These are phyloP conservation scores for Athalia rosae DNA, from an alignment of 2,888 invertebrate species.

Conservation along the genomic window DNA sequence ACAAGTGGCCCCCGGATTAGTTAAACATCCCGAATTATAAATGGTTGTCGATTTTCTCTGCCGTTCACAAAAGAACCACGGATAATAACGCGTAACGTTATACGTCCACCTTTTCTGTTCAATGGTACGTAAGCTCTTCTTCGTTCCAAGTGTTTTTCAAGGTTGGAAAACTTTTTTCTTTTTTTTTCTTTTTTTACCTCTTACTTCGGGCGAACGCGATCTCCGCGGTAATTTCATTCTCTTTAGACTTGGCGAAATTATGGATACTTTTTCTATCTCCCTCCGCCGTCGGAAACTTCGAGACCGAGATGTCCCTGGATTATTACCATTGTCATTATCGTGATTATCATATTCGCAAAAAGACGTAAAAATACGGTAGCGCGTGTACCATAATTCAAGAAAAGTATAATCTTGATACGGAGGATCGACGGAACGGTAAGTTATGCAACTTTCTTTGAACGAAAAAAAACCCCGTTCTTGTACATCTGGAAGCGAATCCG, in stretches of 20 bases:
- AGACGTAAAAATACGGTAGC: too few species aligned
- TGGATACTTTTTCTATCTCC: neutral
- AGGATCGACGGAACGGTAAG: too few species aligned
- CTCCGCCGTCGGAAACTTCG: neutral
- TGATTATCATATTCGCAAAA: too few species aligned
- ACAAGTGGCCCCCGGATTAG: conserved; percentile 10
- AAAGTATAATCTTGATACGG: too few species aligned
- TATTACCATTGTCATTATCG: too few species aligned
- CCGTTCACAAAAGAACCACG: neutral
- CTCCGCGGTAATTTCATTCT: conserved; percentile 13
- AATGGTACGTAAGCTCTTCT: neutral
- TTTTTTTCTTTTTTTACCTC: conserved; percentile 1
- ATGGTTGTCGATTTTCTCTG: conserved; percentile 6
- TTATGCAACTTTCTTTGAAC: too few species aligned
- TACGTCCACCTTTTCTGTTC: neutral
- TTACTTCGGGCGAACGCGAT: too few species aligned
- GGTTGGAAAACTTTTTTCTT: conserved; percentile 23
- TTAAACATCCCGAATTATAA: conserved; percentile 1
- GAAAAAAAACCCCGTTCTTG: too few species aligned
- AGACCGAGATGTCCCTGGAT: neutral
- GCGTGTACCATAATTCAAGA: too few species aligned
- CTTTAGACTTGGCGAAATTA: conserved; percentile 17
- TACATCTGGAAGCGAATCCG: too few species aligned
- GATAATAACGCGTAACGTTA: neutral
- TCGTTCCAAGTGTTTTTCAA: conserved; percentile 11